These are phyloP conservation scores for Petroica traversi DNA, from an alignment of 2,113 vertebrate species.

Conservation along the genomic window DNA sequence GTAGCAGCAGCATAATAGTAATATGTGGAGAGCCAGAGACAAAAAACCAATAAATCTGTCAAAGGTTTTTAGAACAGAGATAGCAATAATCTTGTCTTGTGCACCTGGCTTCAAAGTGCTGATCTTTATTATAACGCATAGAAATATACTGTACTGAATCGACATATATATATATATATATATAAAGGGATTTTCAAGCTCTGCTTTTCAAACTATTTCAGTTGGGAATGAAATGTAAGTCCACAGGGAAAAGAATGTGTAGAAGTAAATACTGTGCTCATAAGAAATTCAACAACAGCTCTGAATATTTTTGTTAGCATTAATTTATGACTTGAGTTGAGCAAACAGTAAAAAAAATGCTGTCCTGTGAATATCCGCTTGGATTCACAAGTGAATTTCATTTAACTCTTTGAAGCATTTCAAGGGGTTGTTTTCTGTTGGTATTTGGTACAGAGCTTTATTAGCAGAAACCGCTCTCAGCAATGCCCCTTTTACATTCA, in stretches of 20 bases:
- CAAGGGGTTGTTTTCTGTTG: neutral
- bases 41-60: conserved; percentile 54
- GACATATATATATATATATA: neutral
- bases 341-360: neutral
- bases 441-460: neutral
- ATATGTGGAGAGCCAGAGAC: conserved; percentile 24
- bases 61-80: conserved; percentile 37
- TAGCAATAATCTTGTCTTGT: conserved; percentile 58
- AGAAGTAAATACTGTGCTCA: conserved; percentile 34
- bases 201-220: conserved; percentile 6
- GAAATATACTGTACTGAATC: conserved; percentile 12
- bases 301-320: conserved; percentile 43
- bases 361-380: neutral
- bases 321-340: conserved; percentile 51
- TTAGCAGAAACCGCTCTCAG: neutral
- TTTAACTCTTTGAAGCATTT: conserved; percentile 21
- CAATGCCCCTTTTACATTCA: neutral
- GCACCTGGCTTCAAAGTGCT: conserved; percentile 22
- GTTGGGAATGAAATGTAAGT: neutral
- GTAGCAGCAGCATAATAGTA: conserved; percentile 28
- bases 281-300: conserved; percentile 34
- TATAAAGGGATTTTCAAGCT: conserved; percentile 10
- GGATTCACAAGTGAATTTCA: neutral
- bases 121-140: conserved; percentile 63
- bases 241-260: neutral